These are phyloP conservation scores for Coturnix japonica DNA, from an alignment of 2,113 vertebrate genomes.

Conservation along the genomic window DNA sequence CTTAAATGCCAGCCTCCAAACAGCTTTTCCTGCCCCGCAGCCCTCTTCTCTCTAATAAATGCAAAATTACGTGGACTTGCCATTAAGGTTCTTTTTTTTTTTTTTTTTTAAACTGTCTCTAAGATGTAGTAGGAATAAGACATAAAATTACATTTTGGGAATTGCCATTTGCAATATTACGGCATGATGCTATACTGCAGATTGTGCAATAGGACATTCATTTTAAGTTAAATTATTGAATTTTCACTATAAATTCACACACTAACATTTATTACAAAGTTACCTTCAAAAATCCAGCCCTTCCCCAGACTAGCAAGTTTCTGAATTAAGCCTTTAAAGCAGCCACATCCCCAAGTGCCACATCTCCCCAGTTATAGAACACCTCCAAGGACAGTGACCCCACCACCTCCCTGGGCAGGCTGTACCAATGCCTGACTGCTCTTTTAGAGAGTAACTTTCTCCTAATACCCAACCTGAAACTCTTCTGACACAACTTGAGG, in stretches of 20 bases:
- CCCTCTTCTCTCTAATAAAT: background rate
- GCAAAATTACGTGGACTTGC: background rate
- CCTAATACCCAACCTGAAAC: too few relatives aligned
- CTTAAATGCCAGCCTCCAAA: background rate
- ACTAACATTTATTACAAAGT: accelerated
- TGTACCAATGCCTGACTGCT: too few relatives aligned
- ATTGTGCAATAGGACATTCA: background rate
- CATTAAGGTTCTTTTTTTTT: background rate
- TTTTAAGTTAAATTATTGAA: background rate
- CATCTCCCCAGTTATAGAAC: too few relatives aligned
- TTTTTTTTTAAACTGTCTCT: background rate
- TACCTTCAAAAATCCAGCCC: background rate
- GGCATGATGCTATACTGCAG: accelerated
- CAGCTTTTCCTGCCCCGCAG: background rate
- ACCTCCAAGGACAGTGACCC: too few relatives aligned
- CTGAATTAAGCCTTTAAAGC: background rate
- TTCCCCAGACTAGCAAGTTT: background rate
- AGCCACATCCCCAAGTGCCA: too few relatives aligned
- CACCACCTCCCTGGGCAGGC: too few relatives aligned
- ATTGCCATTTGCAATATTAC: background rate
- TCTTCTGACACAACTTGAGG: too few relatives aligned
- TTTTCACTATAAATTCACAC: background rate
- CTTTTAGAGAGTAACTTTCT: too few relatives aligned
- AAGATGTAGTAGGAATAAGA: background rate
- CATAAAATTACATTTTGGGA: background rate